phyloP scores from a whole-genome alignment of 53 echinoderm and acorn worm genomes.

The Antedon mediterranea region DNA sequence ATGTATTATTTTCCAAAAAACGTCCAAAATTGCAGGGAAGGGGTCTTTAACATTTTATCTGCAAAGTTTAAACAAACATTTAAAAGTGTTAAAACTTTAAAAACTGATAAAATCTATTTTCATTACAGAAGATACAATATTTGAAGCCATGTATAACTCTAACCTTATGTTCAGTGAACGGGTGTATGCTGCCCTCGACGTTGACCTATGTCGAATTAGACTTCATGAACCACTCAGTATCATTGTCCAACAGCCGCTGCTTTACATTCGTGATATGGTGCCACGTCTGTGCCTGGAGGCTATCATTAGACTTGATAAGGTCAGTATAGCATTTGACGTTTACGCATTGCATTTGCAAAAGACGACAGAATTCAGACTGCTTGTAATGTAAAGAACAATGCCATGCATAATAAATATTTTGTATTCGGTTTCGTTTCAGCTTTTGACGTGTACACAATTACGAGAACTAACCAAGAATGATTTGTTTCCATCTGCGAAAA shows the following conservation, averaged over 20 bases:
- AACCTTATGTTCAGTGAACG: constrained; percentile 81
- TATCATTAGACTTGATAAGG: constrained; percentile 81
- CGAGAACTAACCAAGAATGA: constrained; percentile 65
- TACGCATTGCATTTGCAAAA: no score
- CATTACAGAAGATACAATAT: constrained; percentile 49
- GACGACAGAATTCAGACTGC: no score
- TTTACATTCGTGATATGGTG: constrained; percentile 96
- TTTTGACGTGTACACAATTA: constrained; percentile 52
- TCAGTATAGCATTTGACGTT: not conserved
- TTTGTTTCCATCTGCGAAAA: constrained; percentile 76
- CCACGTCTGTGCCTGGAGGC: constrained; percentile 81
- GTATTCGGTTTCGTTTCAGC: constrained; percentile 16
- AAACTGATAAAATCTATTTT: not conserved
- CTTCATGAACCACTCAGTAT: constrained; percentile 84
- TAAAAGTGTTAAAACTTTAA: not conserved
- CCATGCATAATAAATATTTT: not conserved
- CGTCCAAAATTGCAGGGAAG: no score
- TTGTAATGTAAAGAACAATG: not conserved
- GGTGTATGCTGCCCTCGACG: constrained; percentile 70
- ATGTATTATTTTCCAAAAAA: no score
- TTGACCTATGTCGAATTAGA: constrained; percentile 79
- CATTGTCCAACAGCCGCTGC: constrained; percentile 78
- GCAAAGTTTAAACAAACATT: not conserved
- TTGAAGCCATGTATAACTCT: constrained; percentile 87
- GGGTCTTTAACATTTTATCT: not conserved